Evolutionary conservation across 92 coral and sea anemone genomes (phyloP), one percentile per base, ranked within the genome.

Genomic region (Muricea muricata): DNA sequence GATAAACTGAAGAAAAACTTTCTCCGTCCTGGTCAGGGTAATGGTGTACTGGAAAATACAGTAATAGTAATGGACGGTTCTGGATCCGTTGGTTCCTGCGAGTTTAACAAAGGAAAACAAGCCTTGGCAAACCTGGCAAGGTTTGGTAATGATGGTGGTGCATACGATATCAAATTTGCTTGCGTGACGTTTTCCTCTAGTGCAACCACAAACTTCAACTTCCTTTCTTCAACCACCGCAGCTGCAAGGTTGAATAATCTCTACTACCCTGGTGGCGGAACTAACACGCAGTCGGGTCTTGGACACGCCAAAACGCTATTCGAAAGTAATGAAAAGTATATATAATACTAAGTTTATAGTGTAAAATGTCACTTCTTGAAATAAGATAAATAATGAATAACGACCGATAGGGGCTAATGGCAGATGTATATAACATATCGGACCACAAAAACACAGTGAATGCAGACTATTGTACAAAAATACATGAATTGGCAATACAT

Each of bases 281-380:
- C 98, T 17, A 93, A 93, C 86, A 93, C 98, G 1, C 98, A 92
- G 56, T 78, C 69, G 2, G 98, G 94, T 29, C 84, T 93, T 28
- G 91, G 79, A 6, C 25, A 61, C 18, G 92, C 94, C 69, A 93
- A 89, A 6, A 34, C 31, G 2, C 66, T 86, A 17, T 79, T 92
- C n/a, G 8, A 86, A 81, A 23, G 71, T 4, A 37, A 4, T 37
- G 42, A 37, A 37, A 37, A 9, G 42, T 37, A 37, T n/a, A n/a
- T n/a, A n/a, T n/a, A n/a, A n/a, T n/a, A n/a, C n/a, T n/a, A n/a
- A n/a, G n/a, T n/a, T n/a, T n/a, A n/a, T n/a, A n/a, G n/a, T n/a
- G n/a, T n/a, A n/a, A n/a, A n/a, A n/a, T n/a, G n/a, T n/a, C n/a
- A n/a, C n/a, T n/a, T n/a, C n/a, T n/a, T n/a, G n/a, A n/a, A n/a